Conservation (phyloP, 2,888 invertebrate genomes). For the Mythimna loreyi region DNA sequence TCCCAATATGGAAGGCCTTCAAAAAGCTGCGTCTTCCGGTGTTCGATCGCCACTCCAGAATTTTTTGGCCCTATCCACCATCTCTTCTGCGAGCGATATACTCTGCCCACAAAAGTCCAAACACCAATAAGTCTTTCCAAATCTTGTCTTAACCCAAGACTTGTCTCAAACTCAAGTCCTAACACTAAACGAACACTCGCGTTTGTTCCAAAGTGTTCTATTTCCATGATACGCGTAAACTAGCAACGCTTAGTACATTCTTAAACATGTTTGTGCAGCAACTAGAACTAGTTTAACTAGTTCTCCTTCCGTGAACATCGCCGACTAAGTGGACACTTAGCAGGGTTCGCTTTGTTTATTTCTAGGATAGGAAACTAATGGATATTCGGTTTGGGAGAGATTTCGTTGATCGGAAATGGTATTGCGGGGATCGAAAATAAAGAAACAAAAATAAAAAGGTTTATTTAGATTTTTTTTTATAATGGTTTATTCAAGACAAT, state of each 20-base stretch:
- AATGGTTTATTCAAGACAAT: too few relatives aligned
- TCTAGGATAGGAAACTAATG: slow-evolving; percentile 56
- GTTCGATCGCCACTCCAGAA: too few relatives aligned
- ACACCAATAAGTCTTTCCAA: not conserved
- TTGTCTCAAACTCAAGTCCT: not conserved
- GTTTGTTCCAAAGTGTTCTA: slow-evolving; percentile 48
- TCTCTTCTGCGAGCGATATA: too few relatives aligned
- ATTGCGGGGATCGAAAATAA: too few relatives aligned
- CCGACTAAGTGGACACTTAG: slow-evolving; percentile 73
- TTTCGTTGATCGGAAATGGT: slow-evolving; percentile 18
- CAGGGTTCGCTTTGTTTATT: slow-evolving; percentile 63
- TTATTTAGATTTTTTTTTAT: too few relatives aligned
- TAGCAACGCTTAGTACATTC: slow-evolving; percentile 64
- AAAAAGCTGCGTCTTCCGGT: too few relatives aligned
- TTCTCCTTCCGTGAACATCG: slow-evolving; percentile 81
- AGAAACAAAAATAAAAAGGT: too few relatives aligned
- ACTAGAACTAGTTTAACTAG: slow-evolving; percentile 77
- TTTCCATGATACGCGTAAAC: slow-evolving; percentile 63
- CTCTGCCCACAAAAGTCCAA: not conserved
- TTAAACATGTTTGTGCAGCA: slow-evolving; percentile 64
- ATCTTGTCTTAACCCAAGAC: not conserved
- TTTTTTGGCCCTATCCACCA: too few relatives aligned
- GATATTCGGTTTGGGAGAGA: slow-evolving; percentile 35
- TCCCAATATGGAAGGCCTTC: too few relatives aligned
- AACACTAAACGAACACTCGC: slow-evolving; percentile 16